Conservation (phyloP, 1,140 invertebrate species). For the Brachionus asplanchnoidis region DNA sequence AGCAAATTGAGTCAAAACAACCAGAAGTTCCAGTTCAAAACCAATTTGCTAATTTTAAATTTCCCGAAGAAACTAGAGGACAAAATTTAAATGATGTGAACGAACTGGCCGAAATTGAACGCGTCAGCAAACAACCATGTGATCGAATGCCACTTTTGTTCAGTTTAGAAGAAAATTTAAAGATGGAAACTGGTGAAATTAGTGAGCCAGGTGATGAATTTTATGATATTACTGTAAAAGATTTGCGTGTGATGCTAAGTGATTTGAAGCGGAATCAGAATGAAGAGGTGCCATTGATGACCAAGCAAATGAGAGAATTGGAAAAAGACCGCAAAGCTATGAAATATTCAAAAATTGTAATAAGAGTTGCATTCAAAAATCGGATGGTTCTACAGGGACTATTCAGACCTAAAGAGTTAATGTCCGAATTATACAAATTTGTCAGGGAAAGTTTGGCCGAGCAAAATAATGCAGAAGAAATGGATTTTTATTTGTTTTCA, state of each 20-base stretch:
- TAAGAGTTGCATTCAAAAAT: slow-evolving; percentile 21
- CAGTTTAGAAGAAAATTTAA: slow-evolving; percentile 1
- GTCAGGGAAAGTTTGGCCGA: slow-evolving; percentile 1
- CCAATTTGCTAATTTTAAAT: slow-evolving; percentile 40
- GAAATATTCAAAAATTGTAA: slow-evolving; percentile 32
- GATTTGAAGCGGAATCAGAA: slow-evolving; percentile 1
- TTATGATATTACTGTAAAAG: slow-evolving; percentile 26
- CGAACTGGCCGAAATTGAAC: slow-evolving; percentile 36
- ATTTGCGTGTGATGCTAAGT: slow-evolving; percentile 28
- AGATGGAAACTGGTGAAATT: not conserved
- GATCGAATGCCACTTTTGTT: slow-evolving; percentile 14
- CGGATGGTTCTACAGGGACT: slow-evolving; percentile 26
- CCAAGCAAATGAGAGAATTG: slow-evolving; percentile 32
- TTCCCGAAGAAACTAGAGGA: slow-evolving; percentile 40
- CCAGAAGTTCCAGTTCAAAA: not conserved
- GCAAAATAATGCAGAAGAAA: not conserved
- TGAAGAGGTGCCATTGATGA: slow-evolving; percentile 34
- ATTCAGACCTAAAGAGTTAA: slow-evolving; percentile 23
- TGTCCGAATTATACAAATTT: slow-evolving; percentile 38
- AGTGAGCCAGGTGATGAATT: not conserved
- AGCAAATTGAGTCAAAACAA: not conserved
- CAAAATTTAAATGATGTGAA: slow-evolving; percentile 27
- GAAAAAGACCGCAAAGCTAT: slow-evolving; percentile 36
- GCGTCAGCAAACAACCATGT: slow-evolving; percentile 1
- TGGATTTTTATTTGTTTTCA: slow-evolving; percentile 36